A percentile compares a stretch with the other conserved stretches of the same genome.
phyloP scores from a whole-genome alignment of 1,140 invertebrate species.

The Meteorus sp. region DNA sequence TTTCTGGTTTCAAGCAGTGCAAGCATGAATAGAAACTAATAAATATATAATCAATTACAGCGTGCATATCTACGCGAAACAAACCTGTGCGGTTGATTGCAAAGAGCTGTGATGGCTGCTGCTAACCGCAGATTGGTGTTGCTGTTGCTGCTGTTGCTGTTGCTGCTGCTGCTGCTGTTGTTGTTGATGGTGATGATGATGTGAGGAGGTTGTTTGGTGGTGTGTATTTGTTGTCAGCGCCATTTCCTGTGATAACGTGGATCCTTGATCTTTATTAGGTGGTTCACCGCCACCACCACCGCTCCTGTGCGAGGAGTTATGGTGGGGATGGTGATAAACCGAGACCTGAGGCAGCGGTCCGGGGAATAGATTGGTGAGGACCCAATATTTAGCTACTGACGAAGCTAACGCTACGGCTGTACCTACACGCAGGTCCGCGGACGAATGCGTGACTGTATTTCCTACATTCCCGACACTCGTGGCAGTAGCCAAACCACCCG shows the following conservation, averaged over 20 bases:
- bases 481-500: constrained; percentile 50
- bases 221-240: constrained; percentile 47
- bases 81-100: constrained; percentile 54
- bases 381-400: constrained; percentile 62
- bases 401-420: constrained; percentile 59
- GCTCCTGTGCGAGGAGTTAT: constrained; percentile 46
- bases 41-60: not conserved
- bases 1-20: not conserved
- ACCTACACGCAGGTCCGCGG: constrained; percentile 58
- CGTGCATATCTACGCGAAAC: constrained; percentile 40
- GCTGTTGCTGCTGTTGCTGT: not conserved
- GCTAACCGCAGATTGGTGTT: constrained; percentile 50
- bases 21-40: constrained; percentile 7
- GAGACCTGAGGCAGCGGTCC: constrained; percentile 60
- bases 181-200: constrained; percentile 47
- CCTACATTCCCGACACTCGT: constrained; percentile 54
- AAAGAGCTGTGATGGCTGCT: constrained; percentile 51
- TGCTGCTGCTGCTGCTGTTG: not conserved
- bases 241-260: constrained; percentile 52
- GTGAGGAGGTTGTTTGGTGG: constrained; percentile 42
- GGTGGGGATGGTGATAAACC: constrained; percentile 54
- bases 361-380: constrained; percentile 61
- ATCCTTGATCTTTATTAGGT: constrained; percentile 46
- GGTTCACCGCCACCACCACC: constrained; percentile 39
- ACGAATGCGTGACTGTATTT: constrained; percentile 46